Evolutionary conservation across 2,888 invertebrate species (phyloP).

Genomic region (Theretra japonica): DNA sequence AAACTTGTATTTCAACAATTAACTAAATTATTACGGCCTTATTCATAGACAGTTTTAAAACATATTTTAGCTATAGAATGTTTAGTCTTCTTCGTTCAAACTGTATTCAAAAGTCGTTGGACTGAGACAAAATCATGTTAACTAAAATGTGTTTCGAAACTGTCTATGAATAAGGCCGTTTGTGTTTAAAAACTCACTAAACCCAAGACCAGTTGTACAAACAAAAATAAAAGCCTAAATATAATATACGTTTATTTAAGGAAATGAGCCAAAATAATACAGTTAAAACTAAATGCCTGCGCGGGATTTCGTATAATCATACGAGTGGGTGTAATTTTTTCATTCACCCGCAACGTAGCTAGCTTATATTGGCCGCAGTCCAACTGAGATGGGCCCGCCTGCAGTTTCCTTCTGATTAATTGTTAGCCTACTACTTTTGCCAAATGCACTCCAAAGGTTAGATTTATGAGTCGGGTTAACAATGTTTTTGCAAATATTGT

Average conservation of each 20-base stretch:
- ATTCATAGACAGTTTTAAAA: no score
- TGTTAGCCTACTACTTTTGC: conserved; percentile 69
- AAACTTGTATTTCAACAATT: no score
- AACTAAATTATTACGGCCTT: no score
- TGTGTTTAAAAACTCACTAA: no score
- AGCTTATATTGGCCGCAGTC: conserved; percentile 62
- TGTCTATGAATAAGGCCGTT: no score
- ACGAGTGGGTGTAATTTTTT: conserved; percentile 14
- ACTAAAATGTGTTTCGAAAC: no score
- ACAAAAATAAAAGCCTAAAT: neutral
- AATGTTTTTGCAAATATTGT: conserved; percentile 56
- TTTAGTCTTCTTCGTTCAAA: no score
- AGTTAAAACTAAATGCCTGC: neutral
- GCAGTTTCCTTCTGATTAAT: conserved; percentile 71
- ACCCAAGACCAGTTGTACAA: no score
- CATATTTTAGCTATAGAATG: no score
- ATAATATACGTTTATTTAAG: neutral
- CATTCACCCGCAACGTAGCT: conserved; percentile 25
- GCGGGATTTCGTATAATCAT: neutral
- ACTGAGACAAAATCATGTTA: no score
- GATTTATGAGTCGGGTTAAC: conserved; percentile 60
- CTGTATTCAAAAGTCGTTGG: no score
- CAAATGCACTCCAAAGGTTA: conserved; percentile 66
- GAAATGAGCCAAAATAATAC: neutral
- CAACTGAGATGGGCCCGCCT: conserved; percentile 57